Evolutionary conservation across 2,113 vertebrate species (phyloP).

Genomic region (Hipposideros armiger): DNA sequence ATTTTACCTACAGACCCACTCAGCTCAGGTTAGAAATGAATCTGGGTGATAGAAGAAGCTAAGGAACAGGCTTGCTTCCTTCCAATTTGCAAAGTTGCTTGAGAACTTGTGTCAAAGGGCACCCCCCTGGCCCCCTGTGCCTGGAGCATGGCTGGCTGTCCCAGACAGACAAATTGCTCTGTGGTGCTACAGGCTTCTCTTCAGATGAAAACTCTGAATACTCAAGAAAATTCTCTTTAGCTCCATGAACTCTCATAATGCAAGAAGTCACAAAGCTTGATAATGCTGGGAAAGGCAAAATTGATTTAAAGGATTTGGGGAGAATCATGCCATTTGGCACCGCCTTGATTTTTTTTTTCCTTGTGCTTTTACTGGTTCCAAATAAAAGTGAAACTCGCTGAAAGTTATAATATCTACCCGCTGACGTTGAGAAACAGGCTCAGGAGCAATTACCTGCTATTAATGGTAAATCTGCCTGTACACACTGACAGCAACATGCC

Average conservation of each 20-base stretch:
- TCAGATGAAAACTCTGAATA: slow-evolving; percentile 42
- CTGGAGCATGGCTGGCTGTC: not conserved
- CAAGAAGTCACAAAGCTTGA: slow-evolving; percentile 39
- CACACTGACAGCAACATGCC: not conserved
- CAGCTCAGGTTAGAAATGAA: not conserved
- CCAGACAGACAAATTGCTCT: slow-evolving; percentile 28
- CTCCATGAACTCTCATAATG: slow-evolving; percentile 26
- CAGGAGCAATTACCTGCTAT: slow-evolving; percentile 44
- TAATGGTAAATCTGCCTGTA: slow-evolving; percentile 66
- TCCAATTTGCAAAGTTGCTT: slow-evolving; percentile 51
- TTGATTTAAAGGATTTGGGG: slow-evolving; percentile 57
- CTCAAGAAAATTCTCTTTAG: slow-evolving; percentile 29
- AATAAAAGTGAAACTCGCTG: slow-evolving; percentile 64
- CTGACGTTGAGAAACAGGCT: slow-evolving; percentile 61
- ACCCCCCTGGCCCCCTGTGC: not conserved
- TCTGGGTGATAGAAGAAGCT: not conserved
- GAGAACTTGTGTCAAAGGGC: not conserved
- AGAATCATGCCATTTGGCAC: slow-evolving; percentile 23
- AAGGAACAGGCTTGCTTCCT: not conserved
- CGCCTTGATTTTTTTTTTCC: slow-evolving; percentile 41
- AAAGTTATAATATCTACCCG: slow-evolving; percentile 59
- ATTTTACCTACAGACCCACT: not conserved
- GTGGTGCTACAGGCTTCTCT: not conserved
- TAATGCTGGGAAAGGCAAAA: slow-evolving; percentile 55
- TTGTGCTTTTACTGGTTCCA: slow-evolving; percentile 66